phyloP scores from a whole-genome alignment of 1,140 invertebrate species.

The Leptinotarsa undecemlineata region DNA sequence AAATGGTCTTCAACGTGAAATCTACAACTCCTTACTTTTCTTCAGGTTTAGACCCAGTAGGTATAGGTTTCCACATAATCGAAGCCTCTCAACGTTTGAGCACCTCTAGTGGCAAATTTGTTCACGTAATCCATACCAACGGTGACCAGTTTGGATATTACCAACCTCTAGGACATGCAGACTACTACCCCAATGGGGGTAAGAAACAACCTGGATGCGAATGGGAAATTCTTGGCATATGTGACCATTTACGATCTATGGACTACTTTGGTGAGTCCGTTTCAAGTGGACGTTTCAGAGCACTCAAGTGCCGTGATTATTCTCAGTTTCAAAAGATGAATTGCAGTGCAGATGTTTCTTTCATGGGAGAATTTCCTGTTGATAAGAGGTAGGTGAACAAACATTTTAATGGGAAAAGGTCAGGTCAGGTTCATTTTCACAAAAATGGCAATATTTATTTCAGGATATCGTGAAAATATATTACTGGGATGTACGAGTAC shows the following conservation, averaged over 20 bases:
- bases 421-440: too few relatives aligned
- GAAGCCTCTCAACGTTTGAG: neutral
- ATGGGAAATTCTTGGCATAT: neutral
- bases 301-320: neutral
- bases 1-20: too few relatives aligned
- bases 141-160: neutral
- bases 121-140: conserved; percentile 12
- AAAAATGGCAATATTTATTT: too few relatives aligned
- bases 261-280: conserved; percentile 2
- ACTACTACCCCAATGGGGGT: conserved; percentile 16
- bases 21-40: neutral
- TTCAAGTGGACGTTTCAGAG: conserved; percentile 6
- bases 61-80: neutral
- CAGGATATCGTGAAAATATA: too few relatives aligned
- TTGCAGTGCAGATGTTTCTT: neutral
- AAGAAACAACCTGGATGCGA: conserved; percentile 10
- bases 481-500: too few relatives aligned
- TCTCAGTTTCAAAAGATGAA: neutral
- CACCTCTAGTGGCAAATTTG: neutral
- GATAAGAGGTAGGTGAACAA: conserved; percentile 12
- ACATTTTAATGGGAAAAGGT: too few relatives aligned
- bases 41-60: conserved; percentile 12
- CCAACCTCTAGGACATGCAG: neutral
- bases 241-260: neutral
- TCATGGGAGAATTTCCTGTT: conserved; percentile 15